These are phyloP conservation scores for Lysiphlebus fabarum DNA, from an alignment of 1,140 invertebrate genomes.

Conservation along the genomic window DNA sequence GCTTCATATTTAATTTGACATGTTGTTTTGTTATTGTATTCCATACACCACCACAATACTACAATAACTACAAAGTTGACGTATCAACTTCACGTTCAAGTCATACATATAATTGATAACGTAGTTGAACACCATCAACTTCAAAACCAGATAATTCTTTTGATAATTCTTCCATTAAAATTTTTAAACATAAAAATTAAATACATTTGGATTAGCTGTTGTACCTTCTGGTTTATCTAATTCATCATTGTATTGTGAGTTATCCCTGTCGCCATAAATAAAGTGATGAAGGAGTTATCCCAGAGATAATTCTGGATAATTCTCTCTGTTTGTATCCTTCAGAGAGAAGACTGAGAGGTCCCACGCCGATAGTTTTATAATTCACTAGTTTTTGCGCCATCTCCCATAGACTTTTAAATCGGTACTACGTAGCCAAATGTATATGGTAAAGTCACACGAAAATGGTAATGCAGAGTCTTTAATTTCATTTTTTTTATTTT, in stretches of 20 bases:
- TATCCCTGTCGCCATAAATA: too few relatives aligned
- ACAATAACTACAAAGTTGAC: slow-evolving; percentile 88
- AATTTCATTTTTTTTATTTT: too few relatives aligned
- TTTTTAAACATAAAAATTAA: slow-evolving; percentile 99
- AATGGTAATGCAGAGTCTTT: too few relatives aligned
- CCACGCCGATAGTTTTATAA: too few relatives aligned
- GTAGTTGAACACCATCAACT: slow-evolving; percentile 93
- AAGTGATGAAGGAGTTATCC: too few relatives aligned
- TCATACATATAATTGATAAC: slow-evolving; percentile 97
- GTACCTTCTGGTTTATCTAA: slow-evolving; percentile 58
- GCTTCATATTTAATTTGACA: slow-evolving; percentile 85
- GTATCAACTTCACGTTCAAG: slow-evolving; percentile 92
- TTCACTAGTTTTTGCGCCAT: too few relatives aligned
- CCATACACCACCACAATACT: slow-evolving; percentile 59
- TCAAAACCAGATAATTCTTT: slow-evolving; percentile 97
- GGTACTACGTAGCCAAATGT: too few relatives aligned
- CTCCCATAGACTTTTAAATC: too few relatives aligned
- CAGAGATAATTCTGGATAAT: too few relatives aligned
- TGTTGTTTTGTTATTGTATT: slow-evolving; percentile 78
- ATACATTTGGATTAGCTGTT: slow-evolving; percentile 85
- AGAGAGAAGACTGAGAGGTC: too few relatives aligned
- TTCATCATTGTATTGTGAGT: slow-evolving; percentile 70
- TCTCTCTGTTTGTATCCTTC: too few relatives aligned
- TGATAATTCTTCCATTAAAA: slow-evolving; percentile 95
- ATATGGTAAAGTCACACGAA: too few relatives aligned